Evolutionary conservation across 2,113 vertebrate species (phyloP).

Genomic region (Lynx canadensis): DNA sequence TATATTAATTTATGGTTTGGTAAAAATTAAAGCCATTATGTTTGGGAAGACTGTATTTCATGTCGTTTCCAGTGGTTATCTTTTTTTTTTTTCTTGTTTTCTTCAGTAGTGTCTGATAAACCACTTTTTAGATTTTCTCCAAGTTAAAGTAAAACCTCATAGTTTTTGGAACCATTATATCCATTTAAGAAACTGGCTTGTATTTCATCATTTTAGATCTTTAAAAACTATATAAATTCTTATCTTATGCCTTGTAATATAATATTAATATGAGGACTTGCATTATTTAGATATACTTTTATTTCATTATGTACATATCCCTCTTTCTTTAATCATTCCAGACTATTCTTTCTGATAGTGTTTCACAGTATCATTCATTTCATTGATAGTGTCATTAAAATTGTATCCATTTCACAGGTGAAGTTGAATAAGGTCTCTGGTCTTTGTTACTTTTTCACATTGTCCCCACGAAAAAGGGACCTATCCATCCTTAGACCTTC

Average conservation of each 20-base stretch:
- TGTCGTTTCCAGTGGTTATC: background rate
- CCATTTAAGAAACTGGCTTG: background rate
- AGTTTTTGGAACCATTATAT: background rate
- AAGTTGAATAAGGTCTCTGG: background rate
- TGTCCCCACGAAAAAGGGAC: background rate
- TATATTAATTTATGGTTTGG: background rate
- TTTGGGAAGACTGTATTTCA: slow-evolving; percentile 16
- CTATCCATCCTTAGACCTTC: background rate
- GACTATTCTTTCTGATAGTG: background rate
- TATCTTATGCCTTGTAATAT: background rate
- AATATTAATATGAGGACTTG: background rate
- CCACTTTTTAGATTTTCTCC: background rate
- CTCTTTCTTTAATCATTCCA: background rate
- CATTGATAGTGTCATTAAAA: background rate
- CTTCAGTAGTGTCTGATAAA: background rate
- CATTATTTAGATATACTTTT: background rate
- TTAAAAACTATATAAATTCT: slow-evolving; percentile 4
- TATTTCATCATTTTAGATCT: background rate
- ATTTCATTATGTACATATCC: background rate
- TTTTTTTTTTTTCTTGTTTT: background rate
- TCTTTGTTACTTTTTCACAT: background rate
- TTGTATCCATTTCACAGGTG: background rate
- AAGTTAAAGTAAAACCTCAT: background rate
- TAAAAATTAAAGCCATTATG: background rate
- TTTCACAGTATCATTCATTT: background rate